Evolutionary conservation across 1,140 invertebrate species (phyloP), one percentile per base, ranked within the genome.

Genomic region (Archivesica marissinica): DNA sequence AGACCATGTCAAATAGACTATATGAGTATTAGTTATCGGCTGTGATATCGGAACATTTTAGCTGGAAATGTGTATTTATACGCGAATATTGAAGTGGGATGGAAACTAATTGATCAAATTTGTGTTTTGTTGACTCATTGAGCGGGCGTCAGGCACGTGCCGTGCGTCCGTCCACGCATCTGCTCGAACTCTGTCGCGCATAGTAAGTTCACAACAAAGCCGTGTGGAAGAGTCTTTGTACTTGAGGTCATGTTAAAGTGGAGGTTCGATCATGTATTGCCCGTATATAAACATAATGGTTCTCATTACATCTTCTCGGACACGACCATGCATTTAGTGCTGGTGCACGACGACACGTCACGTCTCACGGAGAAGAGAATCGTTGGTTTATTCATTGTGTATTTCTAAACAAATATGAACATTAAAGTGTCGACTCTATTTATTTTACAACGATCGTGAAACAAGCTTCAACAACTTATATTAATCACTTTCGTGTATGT

Each of bases 21-120:
- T 47, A 59, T 30, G 54, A 76, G 39, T 52, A 52, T 76, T 25
- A 76, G 74, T 76, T 59, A 30, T n/a, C 30, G 2, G 0, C 20
- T 33, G 56, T 56, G 74, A 76, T 76, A 76, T 76, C 0, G 47
- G 50, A 39, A 35, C 74, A 59, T 56, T 76, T 52, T 3, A 9
- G 33, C 33, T 38, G 35, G 47, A 59, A 56, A 76, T 56, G 50
- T 38, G 38, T 56, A 56, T 56, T 59, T 76, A 54, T 54, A 76
- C 25, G 33, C 35, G 50, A 33, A 17, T 52, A 39, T 59, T 76
- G 33, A 76, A 76, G 74, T 56, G 33, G 33, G 72, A 76, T 56
- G 54, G 30, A n/a, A 56, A 76, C 33, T 76, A 76, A 76, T 76
- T 76, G 74, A 76, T 76, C 74, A 76, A 56, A 76, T 38, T 76